Evolutionary conservation across 2,113 vertebrate species (phyloP).

Genomic region (Poicephalus gulielmi): DNA sequence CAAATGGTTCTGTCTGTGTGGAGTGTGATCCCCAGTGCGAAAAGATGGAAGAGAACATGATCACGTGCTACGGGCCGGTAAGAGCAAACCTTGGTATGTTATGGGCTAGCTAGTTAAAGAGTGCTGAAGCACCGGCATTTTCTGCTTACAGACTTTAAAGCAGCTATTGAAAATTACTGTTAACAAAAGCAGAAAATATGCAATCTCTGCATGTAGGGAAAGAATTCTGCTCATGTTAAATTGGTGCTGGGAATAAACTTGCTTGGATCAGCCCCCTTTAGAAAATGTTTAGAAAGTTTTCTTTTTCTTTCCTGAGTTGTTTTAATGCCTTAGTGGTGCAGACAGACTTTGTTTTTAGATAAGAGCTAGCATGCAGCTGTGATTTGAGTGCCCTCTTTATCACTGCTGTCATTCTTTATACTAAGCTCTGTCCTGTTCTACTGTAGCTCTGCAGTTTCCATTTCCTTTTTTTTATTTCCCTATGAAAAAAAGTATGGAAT

Average conservation of each 20-base stretch:
- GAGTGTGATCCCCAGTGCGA: constrained; percentile 95
- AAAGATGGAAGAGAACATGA: constrained; percentile 84
- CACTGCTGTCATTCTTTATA: background rate
- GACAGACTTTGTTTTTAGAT: background rate
- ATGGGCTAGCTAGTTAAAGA: background rate
- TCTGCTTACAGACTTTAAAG: background rate
- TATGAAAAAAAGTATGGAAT: rapidly evolving
- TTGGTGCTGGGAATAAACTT: background rate
- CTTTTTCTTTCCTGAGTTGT: background rate
- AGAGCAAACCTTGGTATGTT: background rate
- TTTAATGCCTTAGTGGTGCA: background rate
- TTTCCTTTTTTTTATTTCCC: background rate
- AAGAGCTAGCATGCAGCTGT: background rate
- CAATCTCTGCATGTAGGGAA: rapidly evolving
- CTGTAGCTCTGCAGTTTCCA: background rate
- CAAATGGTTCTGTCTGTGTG: constrained; percentile 89
- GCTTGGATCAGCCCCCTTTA: background rate
- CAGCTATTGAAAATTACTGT: background rate
- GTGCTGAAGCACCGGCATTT: background rate
- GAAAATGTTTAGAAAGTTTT: background rate
- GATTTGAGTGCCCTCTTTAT: background rate
- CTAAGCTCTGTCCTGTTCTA: background rate
- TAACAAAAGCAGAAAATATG: background rate
- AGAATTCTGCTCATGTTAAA: background rate
- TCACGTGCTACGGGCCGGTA: constrained; percentile 91